Evolutionary conservation across 2,888 invertebrate species (phyloP), one percentile per base, ranked within the genome.

Genomic region (Spisula subtruncata): DNA sequence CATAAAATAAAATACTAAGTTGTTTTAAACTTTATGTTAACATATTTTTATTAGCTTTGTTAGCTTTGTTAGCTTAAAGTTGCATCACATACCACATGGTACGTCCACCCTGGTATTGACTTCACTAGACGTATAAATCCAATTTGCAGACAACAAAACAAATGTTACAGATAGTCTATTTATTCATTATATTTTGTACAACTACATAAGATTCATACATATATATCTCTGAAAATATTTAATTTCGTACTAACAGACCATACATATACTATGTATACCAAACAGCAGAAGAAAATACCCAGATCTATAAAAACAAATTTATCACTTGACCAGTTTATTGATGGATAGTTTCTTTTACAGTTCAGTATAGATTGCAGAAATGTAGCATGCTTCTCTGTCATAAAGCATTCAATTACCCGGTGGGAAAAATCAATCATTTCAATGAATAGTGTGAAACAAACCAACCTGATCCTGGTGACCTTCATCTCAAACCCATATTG

Each of bases 191-290:
- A 18, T 83, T 83, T 75, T 16, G 80, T 41, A 41, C 80, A 83
- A 84, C 85, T 85, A 80, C 35, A 48, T 75, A 79, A 12, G 54
- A 80, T 51, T 85, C 35, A 80, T 80, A 85, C 85, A 85, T 14
- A 32, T 79, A 46, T 82, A 46, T 66, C 51, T 79, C 83, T 85
- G 82, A 89, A 89, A 89, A 89, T 87, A 87, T 87, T 87, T 87
- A 56, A 79, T 85, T 87, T 84, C 84, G 75, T 32, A 56, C 84
- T 87, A 56, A 84, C 86, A 87, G 41, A 89, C 86, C 86, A 89
- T 87, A 81, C 86, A 87, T 87, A 51, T 87, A 89, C 87, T 84
- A 86, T 25, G 29, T n/a, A 71, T 32, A 25, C 25, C 12, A 71
- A 71, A 71, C 32, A 14, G 25, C 25, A 71, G 29, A 71, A 41